Conservation (phyloP, 2,113 vertebrate genomes). For the Indicator indicator region DNA sequence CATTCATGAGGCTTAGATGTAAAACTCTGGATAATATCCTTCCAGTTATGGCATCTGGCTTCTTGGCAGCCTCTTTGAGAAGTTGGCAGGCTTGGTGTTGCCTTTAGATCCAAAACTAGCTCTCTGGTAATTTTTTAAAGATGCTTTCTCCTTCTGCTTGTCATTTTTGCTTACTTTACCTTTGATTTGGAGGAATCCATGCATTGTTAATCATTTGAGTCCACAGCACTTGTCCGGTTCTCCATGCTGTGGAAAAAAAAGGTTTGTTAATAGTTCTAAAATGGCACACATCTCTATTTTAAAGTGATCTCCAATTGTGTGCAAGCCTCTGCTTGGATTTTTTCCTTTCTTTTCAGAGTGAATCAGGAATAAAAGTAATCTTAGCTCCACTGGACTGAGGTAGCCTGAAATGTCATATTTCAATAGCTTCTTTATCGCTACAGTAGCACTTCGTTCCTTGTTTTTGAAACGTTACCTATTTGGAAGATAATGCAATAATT, state of each 20-base stretch:
- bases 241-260: neutral
- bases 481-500: neutral
- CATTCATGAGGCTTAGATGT: slow-evolving; percentile 37
- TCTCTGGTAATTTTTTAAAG: slow-evolving; percentile 56
- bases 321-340: neutral
- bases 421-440: neutral
- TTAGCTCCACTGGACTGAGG: neutral
- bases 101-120: slow-evolving; percentile 49
- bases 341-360: neutral
- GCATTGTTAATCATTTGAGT: slow-evolving; percentile 42
- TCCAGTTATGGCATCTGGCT: slow-evolving; percentile 55
- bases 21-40: slow-evolving; percentile 48
- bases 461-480: neutral
- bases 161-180: slow-evolving; percentile 55
- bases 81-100: slow-evolving; percentile 53
- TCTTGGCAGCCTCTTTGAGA: slow-evolving; percentile 56
- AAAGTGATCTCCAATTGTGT: neutral
- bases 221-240: neutral
- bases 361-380: neutral
- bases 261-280: neutral
- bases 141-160: slow-evolving; percentile 27
- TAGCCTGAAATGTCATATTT: neutral
- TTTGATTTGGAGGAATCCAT: slow-evolving; percentile 47
- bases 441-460: neutral
- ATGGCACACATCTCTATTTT: neutral